Percentiles rank a stretch among this genome's conserved stretches.
Conservation (phyloP, 2,113 vertebrate genomes). For the Tenrec ecaudatus region DNA sequence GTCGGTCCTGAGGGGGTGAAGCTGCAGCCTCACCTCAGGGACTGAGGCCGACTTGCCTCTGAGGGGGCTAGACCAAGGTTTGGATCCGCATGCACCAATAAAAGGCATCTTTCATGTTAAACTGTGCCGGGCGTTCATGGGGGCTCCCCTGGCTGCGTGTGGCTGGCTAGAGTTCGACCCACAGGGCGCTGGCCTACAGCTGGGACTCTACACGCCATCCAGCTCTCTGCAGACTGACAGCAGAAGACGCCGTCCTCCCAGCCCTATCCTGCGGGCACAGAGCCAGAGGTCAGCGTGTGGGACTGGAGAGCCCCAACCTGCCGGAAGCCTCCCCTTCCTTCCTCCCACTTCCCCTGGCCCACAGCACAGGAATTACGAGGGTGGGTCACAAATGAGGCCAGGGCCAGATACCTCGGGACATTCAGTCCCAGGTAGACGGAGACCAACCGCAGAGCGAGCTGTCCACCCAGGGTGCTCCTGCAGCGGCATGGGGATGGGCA, state of each 20-base stretch:
- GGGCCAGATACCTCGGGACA: no score
- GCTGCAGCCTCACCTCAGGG: neutral
- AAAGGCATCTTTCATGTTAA: neutral
- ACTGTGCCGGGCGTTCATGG: neutral
- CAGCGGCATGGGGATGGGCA: neutral
- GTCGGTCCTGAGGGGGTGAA: neutral
- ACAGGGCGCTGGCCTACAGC: neutral
- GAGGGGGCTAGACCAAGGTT: neutral
- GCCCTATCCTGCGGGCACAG: neutral
- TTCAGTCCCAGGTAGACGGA: no score
- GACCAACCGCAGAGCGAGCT: no score
- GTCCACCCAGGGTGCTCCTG: no score
- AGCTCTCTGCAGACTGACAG: neutral
- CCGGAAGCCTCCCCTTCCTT: neutral
- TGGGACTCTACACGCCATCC: neutral
- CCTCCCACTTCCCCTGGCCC: no score
- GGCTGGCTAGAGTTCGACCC: neutral
- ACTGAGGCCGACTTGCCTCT: neutral
- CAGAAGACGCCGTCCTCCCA: neutral
- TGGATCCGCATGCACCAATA: neutral
- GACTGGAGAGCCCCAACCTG: neutral
- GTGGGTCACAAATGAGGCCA: no score
- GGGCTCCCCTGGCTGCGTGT: neutral
- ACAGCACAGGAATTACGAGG: no score
- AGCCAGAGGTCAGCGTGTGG: neutral